Conservation (phyloP, 2,797 vertebrate species). For the Tiaroga cobitis region DNA sequence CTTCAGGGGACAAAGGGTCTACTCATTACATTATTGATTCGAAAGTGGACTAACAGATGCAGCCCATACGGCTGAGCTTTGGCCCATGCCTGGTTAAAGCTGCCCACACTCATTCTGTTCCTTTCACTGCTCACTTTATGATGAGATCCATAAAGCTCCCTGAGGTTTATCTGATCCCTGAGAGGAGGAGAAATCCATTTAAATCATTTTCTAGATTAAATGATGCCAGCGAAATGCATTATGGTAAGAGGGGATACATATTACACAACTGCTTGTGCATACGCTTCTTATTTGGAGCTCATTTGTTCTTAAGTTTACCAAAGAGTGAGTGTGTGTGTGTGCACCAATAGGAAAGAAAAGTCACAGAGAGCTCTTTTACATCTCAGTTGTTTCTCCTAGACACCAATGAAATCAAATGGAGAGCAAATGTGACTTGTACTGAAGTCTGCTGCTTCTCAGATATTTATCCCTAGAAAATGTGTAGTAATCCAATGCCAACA, state of each 20-base stretch:
- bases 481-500: neutral
- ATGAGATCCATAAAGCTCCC: constrained; percentile 34
- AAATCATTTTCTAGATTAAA: constrained; percentile 33
- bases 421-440: neutral
- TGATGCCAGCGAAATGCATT: constrained; percentile 28
- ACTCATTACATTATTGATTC: constrained; percentile 81
- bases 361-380: neutral
- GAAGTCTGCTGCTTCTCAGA: neutral
- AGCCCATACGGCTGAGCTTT: constrained; percentile 75
- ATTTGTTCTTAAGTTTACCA: neutral
- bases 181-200: constrained; percentile 30
- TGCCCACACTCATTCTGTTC: constrained; percentile 61
- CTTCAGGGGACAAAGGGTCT: constrained; percentile 56
- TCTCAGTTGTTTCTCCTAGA: neutral
- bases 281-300: neutral
- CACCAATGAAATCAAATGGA: neutral
- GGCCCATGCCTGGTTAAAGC: constrained; percentile 71
- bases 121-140: constrained; percentile 14
- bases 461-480: neutral
- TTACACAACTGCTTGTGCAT: neutral
- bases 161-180: constrained; percentile 37
- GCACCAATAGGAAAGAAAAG: neutral
- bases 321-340: neutral
- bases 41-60: constrained; percentile 74
- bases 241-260: neutral